Conservation (phyloP, 1,140 invertebrate genomes). For the Lepidurus arcticus region DNA sequence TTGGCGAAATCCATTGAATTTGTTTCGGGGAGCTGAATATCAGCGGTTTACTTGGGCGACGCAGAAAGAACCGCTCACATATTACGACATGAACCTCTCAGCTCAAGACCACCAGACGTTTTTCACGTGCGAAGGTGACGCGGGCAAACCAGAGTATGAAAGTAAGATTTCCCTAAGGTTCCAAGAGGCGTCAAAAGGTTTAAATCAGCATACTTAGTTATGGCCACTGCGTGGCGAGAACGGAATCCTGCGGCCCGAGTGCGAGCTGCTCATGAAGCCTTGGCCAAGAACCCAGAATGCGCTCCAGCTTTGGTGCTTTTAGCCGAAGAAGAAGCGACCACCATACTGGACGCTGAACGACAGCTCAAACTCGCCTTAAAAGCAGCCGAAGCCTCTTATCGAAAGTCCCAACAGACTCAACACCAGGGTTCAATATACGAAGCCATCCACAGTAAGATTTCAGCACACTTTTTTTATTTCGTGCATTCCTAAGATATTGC, state of each 20-base stretch:
- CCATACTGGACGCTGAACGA: slow-evolving; percentile 81
- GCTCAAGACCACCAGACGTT: slow-evolving; percentile 98
- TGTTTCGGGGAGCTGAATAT: slow-evolving; percentile 95
- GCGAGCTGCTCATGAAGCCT: slow-evolving; percentile 82
- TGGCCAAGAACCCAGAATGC: slow-evolving; percentile 88
- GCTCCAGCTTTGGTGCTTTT: slow-evolving; percentile 91
- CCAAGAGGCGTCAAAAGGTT: slow-evolving; percentile 16
- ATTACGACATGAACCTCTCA: slow-evolving; percentile 98
- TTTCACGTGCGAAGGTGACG: slow-evolving; percentile 89
- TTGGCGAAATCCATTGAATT: slow-evolving; percentile 93
- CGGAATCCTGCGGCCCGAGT: slow-evolving; percentile 85
- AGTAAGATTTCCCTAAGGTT: slow-evolving; percentile 49
- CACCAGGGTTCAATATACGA: slow-evolving; percentile 72
- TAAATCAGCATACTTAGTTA: slow-evolving; percentile 54
- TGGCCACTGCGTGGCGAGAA: slow-evolving; percentile 97
- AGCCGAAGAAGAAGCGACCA: slow-evolving; percentile 92
- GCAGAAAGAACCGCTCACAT: slow-evolving; percentile 91
- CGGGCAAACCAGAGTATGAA: slow-evolving; percentile 86
- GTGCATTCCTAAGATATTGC: slow-evolving; percentile 33
- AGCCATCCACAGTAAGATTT: slow-evolving; percentile 62
- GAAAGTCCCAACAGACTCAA: slow-evolving; percentile 69
- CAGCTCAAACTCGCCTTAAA: slow-evolving; percentile 81
- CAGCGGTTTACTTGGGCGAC: slow-evolving; percentile 84
- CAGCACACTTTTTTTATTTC: slow-evolving; percentile 29
- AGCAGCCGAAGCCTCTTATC: slow-evolving; percentile 79